Evolutionary conservation across 2,113 vertebrate species (phyloP), one percentile per base, ranked within the genome.

Genomic region (Sialia sialis): DNA sequence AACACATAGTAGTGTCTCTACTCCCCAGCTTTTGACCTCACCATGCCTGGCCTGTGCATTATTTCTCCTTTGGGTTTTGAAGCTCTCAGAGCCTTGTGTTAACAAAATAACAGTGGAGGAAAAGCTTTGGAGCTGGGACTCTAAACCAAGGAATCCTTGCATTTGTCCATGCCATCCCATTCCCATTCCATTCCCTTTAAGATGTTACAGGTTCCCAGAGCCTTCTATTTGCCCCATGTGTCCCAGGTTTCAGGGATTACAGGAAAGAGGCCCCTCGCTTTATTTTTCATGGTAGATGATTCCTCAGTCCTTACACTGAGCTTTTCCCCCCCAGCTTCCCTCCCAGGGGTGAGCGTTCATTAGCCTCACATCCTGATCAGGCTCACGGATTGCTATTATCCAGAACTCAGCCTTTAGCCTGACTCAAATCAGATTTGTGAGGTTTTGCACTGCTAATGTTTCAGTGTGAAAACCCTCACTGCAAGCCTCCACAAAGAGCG

Each of bases 381-480:
- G 68, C 82, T 87, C 52, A 73, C 1, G 1, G 55, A 21, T 30
- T 63, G 79, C 72, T 58, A 43, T 90, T 80, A 88, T 46, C 51
- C 46, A 46, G 46, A 66, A 49, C 36, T 93, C 79, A 66, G 38
- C 44, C 74, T 91, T 85, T 9, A 76, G 66, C 70, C 74, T 19
- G 49, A n/a, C n/a, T 76, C 82, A 87, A 95, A 94, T 90, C 79
- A 90, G 75, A 86, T 86, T 88, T 78, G 84, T 75, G 51, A 19
- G 23, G 55, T 46, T 88, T 73, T 60, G 66, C 43, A n/a, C 58
- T 95, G n/a, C 85, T 94, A 83, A 46, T 30, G n/a, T 96, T 96
- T 95, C 82, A 93, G 79, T 25, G 49, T 59, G 60, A 76, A 84
- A 83, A 54, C 29, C 10, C 16, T 77, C 34, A 19, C 39, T 80